Base-by-base conservation (phyloP, 2,113 vertebrate genomes). In the Uropsilus gracilis region DNA sequence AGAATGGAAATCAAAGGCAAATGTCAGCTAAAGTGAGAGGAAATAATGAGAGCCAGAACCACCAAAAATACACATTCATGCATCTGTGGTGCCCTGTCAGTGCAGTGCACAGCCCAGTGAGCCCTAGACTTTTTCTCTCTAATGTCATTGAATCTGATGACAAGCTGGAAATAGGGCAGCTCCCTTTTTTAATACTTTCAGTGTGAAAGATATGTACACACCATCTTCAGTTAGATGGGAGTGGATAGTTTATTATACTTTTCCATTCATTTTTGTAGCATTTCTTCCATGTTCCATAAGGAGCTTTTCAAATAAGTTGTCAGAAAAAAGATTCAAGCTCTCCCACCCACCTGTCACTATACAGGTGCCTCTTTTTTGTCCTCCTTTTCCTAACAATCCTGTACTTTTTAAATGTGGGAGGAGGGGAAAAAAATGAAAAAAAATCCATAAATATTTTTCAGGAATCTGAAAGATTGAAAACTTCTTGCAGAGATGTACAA, bases 1-100 rank as follows among this genome's bases (percentile, higher is more conserved):
- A 57, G 6, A 0, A 0, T 34, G 63, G 82, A 77, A 76, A 46
- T 42, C 48, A 14, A n/a, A 85, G 42, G 14, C 2, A 53, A 64
- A 72, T 0, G 7, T 66, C 22, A n/a, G 24, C 8, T 44, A 3
- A 50, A 50, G 5, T 28, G 16, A 72, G 13, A 30, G 0, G 17
- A 37, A 64, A 44, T 24, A 55, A 37, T 13, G 48, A 18, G 32
- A 64, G 22, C 12, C 84, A 18, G 64, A 20, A 42, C 55, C 9
- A 46, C 2, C 0, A 69, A 6, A 9, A 37, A 64, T n/a, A 10
- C 17, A 12, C 2, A 12, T 85, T 84, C 64, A 16, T 37, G n/a
- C 48, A 77, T 13, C 11, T 0, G 16, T 24, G 14, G 30, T 57
- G 4, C 2, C 20, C 0, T 34, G 7, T 30, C 61, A 57, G 14